Conservation (phyloP, 2,797 vertebrate species). For the Loriculus beryllinus region DNA sequence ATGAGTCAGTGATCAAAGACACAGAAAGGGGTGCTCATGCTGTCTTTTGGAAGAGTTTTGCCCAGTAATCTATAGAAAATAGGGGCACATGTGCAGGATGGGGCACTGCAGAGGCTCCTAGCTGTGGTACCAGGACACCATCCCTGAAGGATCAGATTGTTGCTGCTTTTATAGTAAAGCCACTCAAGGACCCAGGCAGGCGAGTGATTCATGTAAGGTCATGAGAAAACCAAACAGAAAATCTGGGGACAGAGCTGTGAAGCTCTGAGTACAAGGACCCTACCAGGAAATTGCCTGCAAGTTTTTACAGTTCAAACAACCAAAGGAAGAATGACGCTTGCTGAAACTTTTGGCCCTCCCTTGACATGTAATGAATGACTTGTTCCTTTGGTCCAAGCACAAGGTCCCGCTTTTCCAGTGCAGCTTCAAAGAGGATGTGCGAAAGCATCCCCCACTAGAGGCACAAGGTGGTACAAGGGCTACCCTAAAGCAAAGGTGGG, state of each 20-base stretch:
- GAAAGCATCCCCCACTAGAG: not conserved
- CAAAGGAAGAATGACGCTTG: not conserved
- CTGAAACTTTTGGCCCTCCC: not conserved
- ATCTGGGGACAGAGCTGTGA: not conserved
- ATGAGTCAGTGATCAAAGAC: conserved; percentile 21
- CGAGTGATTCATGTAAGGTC: not conserved
- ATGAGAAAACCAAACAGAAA: not conserved
- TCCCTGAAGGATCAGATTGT: not conserved
- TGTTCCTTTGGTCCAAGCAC: not conserved
- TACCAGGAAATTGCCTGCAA: not conserved
- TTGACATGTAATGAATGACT: not conserved
- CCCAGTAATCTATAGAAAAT: not conserved
- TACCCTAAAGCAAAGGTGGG: not conserved
- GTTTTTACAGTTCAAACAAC: not conserved
- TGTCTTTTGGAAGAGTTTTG: not conserved
- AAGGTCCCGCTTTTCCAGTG: not conserved
- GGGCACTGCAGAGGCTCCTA: not conserved
- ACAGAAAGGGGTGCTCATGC: not conserved
- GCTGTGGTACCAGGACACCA: not conserved
- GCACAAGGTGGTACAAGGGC: not conserved
- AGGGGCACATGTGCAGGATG: not conserved
- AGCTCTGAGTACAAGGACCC: not conserved
- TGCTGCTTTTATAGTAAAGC: not conserved
- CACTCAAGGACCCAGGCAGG: not conserved
- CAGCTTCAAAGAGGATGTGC: not conserved